Conservation (phyloP, 2,888 invertebrate genomes). For the Ormyrus rosae region DNA sequence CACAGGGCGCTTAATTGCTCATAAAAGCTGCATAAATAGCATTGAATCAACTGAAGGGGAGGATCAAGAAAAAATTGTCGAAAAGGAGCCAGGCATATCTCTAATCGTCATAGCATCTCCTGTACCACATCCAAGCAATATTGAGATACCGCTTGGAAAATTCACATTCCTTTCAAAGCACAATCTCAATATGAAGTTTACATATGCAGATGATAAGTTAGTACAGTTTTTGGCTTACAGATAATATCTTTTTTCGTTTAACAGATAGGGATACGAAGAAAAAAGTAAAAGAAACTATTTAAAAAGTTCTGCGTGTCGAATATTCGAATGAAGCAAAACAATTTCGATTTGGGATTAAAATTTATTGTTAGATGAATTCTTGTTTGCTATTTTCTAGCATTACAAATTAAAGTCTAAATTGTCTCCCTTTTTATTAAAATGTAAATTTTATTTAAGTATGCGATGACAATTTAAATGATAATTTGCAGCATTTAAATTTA, state of each 20-base stretch:
- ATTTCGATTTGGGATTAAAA: too few species aligned
- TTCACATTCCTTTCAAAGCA: constrained; percentile 95
- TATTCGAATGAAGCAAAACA: too few species aligned
- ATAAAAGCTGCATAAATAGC: constrained; percentile 54
- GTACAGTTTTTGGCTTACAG: constrained; percentile 68
- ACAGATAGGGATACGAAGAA: too few species aligned
- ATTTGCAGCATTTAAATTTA: background rate
- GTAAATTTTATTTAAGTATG: background rate
- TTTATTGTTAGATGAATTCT: too few species aligned
- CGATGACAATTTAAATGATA: background rate
- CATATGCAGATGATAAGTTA: constrained; percentile 95
- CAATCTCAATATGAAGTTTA: constrained; percentile 95
- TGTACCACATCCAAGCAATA: constrained; percentile 93
- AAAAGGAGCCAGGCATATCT: constrained; percentile 75
- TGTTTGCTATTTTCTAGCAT: too few species aligned
- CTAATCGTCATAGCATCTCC: constrained; percentile 88
- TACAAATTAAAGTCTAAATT: too few species aligned
- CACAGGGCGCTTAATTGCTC: constrained; percentile 85
- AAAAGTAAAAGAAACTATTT: too few species aligned
- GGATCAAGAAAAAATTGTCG: constrained; percentile 66
- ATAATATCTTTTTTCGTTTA: too few species aligned
- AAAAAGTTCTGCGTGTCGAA: too few species aligned
- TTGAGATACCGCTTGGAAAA: constrained; percentile 91
- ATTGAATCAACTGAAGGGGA: constrained; percentile 63
- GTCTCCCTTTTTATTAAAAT: too few species aligned